Base-by-base conservation (phyloP, 2,113 vertebrate species). In the Desmodus rotundus region DNA sequence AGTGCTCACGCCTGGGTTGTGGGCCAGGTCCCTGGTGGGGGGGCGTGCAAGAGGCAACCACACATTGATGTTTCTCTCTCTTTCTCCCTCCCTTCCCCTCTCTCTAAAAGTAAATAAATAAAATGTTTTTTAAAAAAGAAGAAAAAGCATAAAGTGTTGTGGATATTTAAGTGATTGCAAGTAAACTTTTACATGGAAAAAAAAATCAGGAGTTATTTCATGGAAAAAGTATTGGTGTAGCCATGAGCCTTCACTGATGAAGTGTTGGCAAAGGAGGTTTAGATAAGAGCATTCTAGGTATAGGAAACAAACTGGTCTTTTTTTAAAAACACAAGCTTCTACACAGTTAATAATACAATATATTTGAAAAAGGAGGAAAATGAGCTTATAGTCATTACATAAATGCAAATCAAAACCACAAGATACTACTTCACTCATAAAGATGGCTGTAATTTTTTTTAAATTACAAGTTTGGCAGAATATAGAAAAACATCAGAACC, bases 401-500 rank as follows among this genome's bases (percentile, higher is more conserved):
- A 93, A 93, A 77, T 80, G 38, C 36, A 91, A 95, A 84, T 84
- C n/a, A 76, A 97, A 92, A 76, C 1, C 2, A 56, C 67, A 82
- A 80, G 8, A 61, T 36, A 82, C 15, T 28, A 87, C 33, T 87
- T 93, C 41, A 81, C 19, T 20, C 68, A 90, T 31, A 83, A 63
- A 80, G 36, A 67, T 15, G 24, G 7, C 11, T 52, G 50, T 56
- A 43, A 43, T 52, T 26, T 82, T 41, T 41, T 41, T 31, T 19
- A 36, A 87, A 86, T 20, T 74, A 26, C 13, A 89, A 90, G 14
- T 65, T 83, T 91, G 78, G 33, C 33, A 36, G 19, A 17, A 90
- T 17, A 4, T 12, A 58, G 31, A 72, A n/a, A 41, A 31, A 87
- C 78, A 61, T 63, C 22, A 61, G 24, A 52, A 87, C 50, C 5